These are phyloP conservation scores for Punctoribates punctum DNA, from an alignment of 2,888 invertebrate species.

Conservation along the genomic window DNA sequence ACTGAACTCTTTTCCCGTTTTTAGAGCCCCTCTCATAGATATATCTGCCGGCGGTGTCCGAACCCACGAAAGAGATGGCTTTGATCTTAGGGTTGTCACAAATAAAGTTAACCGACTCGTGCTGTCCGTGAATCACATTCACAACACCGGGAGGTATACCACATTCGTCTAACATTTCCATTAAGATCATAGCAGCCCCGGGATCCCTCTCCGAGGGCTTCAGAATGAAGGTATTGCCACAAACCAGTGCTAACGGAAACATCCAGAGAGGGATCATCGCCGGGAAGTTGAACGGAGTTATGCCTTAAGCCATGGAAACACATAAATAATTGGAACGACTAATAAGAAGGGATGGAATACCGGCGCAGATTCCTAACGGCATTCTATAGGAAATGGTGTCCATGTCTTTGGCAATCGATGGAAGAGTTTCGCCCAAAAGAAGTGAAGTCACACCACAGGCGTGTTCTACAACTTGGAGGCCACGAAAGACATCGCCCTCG, in stretches of 20 bases:
- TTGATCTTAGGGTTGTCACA: constrained; percentile 93
- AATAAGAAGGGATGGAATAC: constrained; percentile 71
- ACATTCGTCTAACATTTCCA: constrained; percentile 86
- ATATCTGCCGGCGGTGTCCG: constrained; percentile 88
- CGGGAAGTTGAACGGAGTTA: constrained; percentile 67
- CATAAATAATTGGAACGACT: not conserved
- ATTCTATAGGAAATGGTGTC: constrained; percentile 87
- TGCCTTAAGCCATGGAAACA: not conserved
- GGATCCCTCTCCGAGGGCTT: constrained; percentile 98
- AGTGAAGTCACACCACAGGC: constrained; percentile 88
- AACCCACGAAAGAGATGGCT: constrained; percentile 97
- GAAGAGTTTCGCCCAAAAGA: constrained; percentile 86
- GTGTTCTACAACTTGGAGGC: constrained; percentile 96
- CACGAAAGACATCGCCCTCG: constrained; percentile 95
- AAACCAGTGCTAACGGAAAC: constrained; percentile 66
- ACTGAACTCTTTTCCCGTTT: constrained; percentile 91
- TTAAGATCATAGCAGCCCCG: constrained; percentile 89
- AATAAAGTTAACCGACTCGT: constrained; percentile 92
- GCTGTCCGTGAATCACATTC: constrained; percentile 92
- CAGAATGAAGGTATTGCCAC: constrained; percentile 90
- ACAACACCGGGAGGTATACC: constrained; percentile 95
- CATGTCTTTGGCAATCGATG: constrained; percentile 85
- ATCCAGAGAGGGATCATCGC: constrained; percentile 99
- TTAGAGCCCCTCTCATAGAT: constrained; percentile 88
- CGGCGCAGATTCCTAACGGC: constrained; percentile 88